phyloP scores from a whole-genome alignment of 2,888 invertebrate genomes.

The Galerucella pusilla region DNA sequence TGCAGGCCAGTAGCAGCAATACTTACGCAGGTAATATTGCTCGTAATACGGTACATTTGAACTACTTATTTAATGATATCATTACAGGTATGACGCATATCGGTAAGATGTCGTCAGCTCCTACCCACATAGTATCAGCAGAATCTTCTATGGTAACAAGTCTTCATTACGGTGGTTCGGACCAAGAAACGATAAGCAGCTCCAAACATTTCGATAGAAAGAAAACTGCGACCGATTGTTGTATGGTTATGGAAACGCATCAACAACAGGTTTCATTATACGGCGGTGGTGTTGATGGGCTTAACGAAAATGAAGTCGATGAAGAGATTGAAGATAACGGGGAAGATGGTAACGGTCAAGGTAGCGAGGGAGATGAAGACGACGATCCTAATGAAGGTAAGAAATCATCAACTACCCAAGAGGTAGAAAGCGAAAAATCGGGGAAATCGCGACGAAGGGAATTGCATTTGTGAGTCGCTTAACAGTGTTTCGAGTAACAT shows the following conservation, averaged over 20 bases:
- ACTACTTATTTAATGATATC: constrained; percentile 49
- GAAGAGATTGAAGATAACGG: constrained; percentile 21
- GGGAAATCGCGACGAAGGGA: too few species aligned
- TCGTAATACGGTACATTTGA: background rate
- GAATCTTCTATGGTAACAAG: constrained; percentile 61
- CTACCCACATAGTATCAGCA: constrained; percentile 59
- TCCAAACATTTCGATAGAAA: constrained; percentile 29
- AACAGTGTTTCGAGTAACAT: too few species aligned
- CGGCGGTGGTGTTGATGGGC: constrained; percentile 56
- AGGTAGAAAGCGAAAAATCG: too few species aligned
- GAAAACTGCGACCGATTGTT: constrained; percentile 57
- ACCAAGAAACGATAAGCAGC: constrained; percentile 49
- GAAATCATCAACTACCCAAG: background rate
- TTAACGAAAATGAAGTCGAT: constrained; percentile 20
- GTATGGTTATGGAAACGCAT: constrained; percentile 62
- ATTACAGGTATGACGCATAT: constrained; percentile 57
- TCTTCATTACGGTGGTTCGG: constrained; percentile 58
- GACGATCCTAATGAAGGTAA: constrained; percentile 32
- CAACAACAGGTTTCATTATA: constrained; percentile 61
- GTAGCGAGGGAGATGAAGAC: constrained; percentile 32
- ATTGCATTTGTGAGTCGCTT: too few species aligned
- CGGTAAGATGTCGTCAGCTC: constrained; percentile 58
- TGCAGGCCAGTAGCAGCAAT: constrained; percentile 17
- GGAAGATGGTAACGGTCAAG: constrained; percentile 14
- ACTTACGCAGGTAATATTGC: constrained; percentile 7